Conservation (phyloP, 2,113 vertebrate species). For the Salvelinus namaycush region DNA sequence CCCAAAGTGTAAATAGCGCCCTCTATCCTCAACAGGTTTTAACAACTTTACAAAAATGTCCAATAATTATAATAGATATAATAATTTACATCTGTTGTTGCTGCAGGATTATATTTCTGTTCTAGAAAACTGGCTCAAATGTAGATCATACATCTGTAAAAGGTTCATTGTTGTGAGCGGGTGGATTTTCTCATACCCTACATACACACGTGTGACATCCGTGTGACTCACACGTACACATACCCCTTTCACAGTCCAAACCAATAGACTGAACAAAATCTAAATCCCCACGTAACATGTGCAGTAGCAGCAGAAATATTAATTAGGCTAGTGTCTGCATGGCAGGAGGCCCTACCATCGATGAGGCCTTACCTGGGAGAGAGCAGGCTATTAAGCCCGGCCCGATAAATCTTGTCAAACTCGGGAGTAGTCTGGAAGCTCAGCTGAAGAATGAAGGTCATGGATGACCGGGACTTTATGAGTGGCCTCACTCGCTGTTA, state of each 20-base stretch:
- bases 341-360: conserved; percentile 69
- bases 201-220: neutral
- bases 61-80: too few species aligned
- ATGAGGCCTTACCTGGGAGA: conserved; percentile 72
- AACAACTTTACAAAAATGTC: too few species aligned
- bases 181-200: neutral
- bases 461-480: conserved; percentile 66
- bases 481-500: conserved; percentile 56
- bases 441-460: conserved; percentile 79
- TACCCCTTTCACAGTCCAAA: neutral
- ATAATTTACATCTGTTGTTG: too few species aligned
- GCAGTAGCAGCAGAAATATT: conserved; percentile 55
- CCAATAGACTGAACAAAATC: neutral
- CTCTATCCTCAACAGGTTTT: too few species aligned
- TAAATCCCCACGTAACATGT: neutral
- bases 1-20: too few species aligned
- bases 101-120: too few species aligned
- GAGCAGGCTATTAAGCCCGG: conserved; percentile 69
- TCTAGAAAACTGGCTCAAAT: too few species aligned
- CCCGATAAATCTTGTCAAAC: conserved; percentile 80
- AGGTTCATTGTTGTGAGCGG: conserved; percentile 27
- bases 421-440: conserved; percentile 53
- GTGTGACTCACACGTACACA: neutral
- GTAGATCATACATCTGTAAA: conserved; percentile 3
- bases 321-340: conserved; percentile 63